Percentiles rank a stretch among this genome's conserved stretches.
Evolutionary conservation across 2,797 vertebrate species (phyloP).

Genomic region (Cuniculus paca): DNA sequence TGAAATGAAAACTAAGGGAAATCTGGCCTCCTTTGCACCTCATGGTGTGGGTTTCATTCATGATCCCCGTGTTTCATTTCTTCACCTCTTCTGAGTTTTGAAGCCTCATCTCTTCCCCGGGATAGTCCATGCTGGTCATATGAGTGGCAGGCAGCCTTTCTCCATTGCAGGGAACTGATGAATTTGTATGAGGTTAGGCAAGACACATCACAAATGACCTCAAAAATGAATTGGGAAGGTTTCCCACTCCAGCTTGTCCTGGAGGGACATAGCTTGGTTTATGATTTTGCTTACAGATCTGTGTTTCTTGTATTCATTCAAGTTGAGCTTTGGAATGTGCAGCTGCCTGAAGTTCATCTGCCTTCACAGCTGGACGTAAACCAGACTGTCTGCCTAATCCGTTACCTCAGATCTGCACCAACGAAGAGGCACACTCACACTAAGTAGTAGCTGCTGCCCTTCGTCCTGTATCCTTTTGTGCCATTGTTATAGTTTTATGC

Average conservation of each 20-base stretch:
- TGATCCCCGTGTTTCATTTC: neutral
- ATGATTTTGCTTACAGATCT: rapidly evolving
- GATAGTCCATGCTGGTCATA: neutral
- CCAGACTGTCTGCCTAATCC: constrained; percentile 31
- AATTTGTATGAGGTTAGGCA: constrained; percentile 17
- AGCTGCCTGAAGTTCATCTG: constrained; percentile 6
- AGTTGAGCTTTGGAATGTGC: neutral
- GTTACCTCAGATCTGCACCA: neutral
- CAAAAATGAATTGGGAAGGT: constrained; percentile 52
- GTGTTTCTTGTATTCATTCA: constrained; percentile 15
- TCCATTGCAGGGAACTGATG: neutral
- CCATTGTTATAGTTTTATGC: neutral
- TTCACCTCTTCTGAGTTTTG: constrained; percentile 9
- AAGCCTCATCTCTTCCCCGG: neutral
- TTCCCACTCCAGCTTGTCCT: neutral
- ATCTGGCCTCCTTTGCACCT: neutral
- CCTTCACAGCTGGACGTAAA: constrained; percentile 40
- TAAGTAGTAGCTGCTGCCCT: neutral
- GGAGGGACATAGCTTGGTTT: neutral
- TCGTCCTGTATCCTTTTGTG: neutral
- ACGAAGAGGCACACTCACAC: neutral
- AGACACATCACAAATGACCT: constrained; percentile 14
- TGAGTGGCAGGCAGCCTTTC: constrained; percentile 1
- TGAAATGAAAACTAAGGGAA: neutral
- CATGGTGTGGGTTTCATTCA: neutral